Base-by-base conservation (phyloP, 2,888 invertebrate genomes). In the Thereva unica region DNA sequence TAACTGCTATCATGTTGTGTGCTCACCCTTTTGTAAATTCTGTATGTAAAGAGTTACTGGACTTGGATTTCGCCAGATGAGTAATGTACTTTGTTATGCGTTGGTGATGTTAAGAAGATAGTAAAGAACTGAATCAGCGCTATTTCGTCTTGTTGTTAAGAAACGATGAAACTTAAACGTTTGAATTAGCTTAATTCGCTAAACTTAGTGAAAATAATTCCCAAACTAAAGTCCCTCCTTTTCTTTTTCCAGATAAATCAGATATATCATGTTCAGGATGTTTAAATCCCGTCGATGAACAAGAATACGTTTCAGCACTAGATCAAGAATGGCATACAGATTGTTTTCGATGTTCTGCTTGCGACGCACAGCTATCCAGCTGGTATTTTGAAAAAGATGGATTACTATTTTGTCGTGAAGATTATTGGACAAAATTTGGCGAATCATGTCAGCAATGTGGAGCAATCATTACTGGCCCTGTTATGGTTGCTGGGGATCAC, bases 371-470 rank as follows among this genome's bases (percentile, higher is more conserved):
- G 64, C 83, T 96, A 45, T 91, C 91, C 4, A 89, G 88, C 72
- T 96, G 95, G 95, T 95, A 95, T 82, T 93, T 95, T 81, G 95
- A 95, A 83, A 94, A 93, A 78, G 90, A 91, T 75, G 95, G 95
- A 0, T 78, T 93, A 70, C 83, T 95, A 53, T 95, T 93, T 82
- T 95, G 95, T 76, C 90, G 91, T 78, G 87, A 88, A 71, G 94
- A 95, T 82, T 95, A 95, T 78, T 93, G 92, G 90, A 84, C 89
- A 6, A 87, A 90, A 66, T 95, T 90, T 78, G 94, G 94, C 0
- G 93, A 94, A 80, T 88, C 89, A 64, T 96, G 95, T 76, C 94
- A 95, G 76, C 90, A 93, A 75, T 96, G 95, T 80, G 86, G 88
- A 67, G 72, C 77, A 52, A 76, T 80, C 2, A 81, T 81, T 53